Conservation (phyloP, 2,113 vertebrate genomes). For the Percopsis transmontana region DNA sequence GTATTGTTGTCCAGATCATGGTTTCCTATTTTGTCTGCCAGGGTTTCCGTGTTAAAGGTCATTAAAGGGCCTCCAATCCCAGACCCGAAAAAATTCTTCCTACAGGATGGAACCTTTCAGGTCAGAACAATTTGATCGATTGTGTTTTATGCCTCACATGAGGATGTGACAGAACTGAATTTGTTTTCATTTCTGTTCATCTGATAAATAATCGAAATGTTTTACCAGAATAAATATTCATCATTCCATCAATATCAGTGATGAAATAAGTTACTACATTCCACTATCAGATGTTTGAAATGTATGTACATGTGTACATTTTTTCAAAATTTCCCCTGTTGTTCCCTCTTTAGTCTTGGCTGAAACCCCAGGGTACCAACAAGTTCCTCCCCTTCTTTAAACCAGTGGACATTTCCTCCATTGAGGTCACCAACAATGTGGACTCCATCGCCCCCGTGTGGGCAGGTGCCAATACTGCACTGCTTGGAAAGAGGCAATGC, state of each 20-base stretch:
- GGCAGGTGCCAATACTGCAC: neutral
- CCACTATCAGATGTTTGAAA: no score
- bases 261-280: no score
- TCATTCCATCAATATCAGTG: no score
- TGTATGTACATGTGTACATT: no score
- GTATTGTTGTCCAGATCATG: no score
- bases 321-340: neutral
- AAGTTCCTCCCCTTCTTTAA: conserved; percentile 31
- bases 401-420: conserved; percentile 21
- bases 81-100: conserved; percentile 58
- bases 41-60: conserved; percentile 38
- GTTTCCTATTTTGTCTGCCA: conserved; percentile 15
- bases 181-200: no score
- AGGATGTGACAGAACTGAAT: neutral
- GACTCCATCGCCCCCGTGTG: neutral
- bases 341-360: conserved; percentile 52
- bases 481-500: neutral
- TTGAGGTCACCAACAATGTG: conserved; percentile 37
- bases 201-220: no score
- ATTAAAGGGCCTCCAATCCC: conserved; percentile 44
- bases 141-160: neutral
- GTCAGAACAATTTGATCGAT: conserved; percentile 26
- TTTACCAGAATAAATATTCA: no score
- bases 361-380: conserved; percentile 30
- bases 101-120: conserved; percentile 37